Base-by-base conservation (phyloP, 1,140 invertebrate genomes). In the Neodiprion fabricii region DNA sequence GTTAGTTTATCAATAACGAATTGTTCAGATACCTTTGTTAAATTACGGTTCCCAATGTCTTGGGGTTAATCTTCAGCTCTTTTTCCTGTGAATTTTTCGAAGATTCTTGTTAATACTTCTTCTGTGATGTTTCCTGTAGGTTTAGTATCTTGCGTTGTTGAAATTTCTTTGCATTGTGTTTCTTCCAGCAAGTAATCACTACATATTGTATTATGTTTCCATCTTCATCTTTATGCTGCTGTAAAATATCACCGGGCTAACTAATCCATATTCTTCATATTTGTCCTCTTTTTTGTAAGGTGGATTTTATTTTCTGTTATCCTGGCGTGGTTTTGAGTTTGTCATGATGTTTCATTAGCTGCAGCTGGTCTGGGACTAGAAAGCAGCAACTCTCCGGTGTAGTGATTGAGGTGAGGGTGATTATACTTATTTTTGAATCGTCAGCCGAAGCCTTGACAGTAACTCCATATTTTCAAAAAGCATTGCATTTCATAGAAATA, bases 281-380 rank as follows among this genome's bases (percentile, higher is more conserved):
- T 68, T 74, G n/a, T 17, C 40, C n/a, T 74, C 72, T 74, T 48
- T 69, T 74, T 66, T 74, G 66, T 49, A 67, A 61, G 11, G 72
- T 69, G 1, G 66, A 14, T 74, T 69, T 69, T 69, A 74, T 28
- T 49, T 69, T 74, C 48, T 74, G 66, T 7, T 47, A 74, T 21
- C 7, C 48, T 61, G 1, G 0, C 9, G 72, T 74, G 1, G 23
- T 69, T n/a, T 12, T 47, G 1, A 74, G n/a, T 70, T 67, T 50
- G 9, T 8, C 72, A 69, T 74, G 72, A 7, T 9, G 28, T 48
- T 50, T 69, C 67, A 74, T 49, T 48, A 48, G 40, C 48, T 74
- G 72, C 8, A 68, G 49, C 2, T 74, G 66, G 10, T 74, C 40
- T 49, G 72, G 67, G 0, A 74, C 68, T n/a, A 48, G 10, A 50